A percentile compares a stretch with the other conserved stretches of the same genome.
Evolutionary conservation across 92 coral and sea anemone genomes (phyloP).

Genomic region (Epizoanthus stellaris): DNA sequence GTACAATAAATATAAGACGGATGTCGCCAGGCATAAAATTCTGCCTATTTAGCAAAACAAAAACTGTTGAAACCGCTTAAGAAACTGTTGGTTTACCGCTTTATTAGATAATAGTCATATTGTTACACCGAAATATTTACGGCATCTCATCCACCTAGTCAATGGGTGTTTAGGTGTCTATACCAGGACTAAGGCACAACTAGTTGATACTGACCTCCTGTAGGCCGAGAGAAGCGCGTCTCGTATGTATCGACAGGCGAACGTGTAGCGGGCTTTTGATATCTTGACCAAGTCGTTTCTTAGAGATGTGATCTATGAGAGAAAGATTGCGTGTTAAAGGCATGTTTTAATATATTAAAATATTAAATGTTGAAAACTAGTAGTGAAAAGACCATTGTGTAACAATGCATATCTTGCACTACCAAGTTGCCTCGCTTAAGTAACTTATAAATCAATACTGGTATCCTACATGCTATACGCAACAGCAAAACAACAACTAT

Average conservation of each 20-base stretch:
- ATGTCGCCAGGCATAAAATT: too few relatives aligned
- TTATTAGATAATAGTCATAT: too few relatives aligned
- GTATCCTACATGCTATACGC: too few relatives aligned
- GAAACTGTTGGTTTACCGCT: too few relatives aligned
- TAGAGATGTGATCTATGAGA: constrained; percentile 82
- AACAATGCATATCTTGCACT: background rate
- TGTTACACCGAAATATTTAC: too few relatives aligned
- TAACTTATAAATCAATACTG: too few relatives aligned
- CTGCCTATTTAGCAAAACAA: too few relatives aligned
- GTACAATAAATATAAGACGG: too few relatives aligned
- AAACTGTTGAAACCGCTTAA: too few relatives aligned
- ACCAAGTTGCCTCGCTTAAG: too few relatives aligned
- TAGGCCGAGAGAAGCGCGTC: constrained; percentile 95
- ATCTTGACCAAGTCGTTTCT: constrained; percentile 94
- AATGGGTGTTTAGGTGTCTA: background rate
- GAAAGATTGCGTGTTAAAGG: background rate
- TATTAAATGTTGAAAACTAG: background rate
- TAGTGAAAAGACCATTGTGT: background rate
- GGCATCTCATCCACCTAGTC: background rate
- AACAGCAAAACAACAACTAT: too few relatives aligned
- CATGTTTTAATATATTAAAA: background rate
- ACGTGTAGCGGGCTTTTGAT: constrained; percentile 97
- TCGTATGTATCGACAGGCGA: constrained; percentile 95
- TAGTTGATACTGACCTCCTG: constrained; percentile 73
- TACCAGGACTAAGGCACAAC: background rate